These are phyloP conservation scores for Plotosus lineatus DNA, from an alignment of 2,113 vertebrate genomes.

Conservation along the genomic window DNA sequence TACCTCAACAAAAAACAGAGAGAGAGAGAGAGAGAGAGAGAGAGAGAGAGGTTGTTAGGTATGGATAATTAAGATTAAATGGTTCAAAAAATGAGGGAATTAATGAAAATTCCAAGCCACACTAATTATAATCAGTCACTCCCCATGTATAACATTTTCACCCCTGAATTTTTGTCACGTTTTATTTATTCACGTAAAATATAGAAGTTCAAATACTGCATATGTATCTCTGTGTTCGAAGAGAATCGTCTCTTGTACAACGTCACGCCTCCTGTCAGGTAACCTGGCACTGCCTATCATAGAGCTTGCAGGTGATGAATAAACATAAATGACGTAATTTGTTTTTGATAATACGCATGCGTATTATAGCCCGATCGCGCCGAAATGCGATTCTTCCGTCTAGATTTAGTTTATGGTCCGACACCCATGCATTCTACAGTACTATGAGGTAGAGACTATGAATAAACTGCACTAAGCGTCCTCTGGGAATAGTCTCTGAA, in stretches of 20 bases:
- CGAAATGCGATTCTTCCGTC: constrained; percentile 30
- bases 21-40: too few relatives aligned
- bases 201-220: too few relatives aligned
- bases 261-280: not conserved
- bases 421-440: not conserved
- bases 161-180: too few relatives aligned
- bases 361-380: constrained; percentile 34
- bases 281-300: not conserved
- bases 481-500: not conserved
- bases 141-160: too few relatives aligned
- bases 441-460: not conserved
- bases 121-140: too few relatives aligned
- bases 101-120: too few relatives aligned
- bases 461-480: constrained; percentile 7
- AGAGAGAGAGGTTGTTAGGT: too few relatives aligned
- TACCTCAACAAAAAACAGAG: too few relatives aligned
- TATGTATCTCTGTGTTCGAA: not conserved
- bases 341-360: constrained; percentile 45
- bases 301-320: constrained; percentile 15
- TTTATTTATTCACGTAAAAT: too few relatives aligned
- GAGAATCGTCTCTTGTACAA: not conserved
- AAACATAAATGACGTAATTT: constrained; percentile 36
- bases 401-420: not conserved
- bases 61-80: too few relatives aligned
- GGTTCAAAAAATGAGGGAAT: too few relatives aligned